Evolutionary conservation across 1,140 invertebrate genomes (phyloP).

Genomic region (Brachionus calyciflorus): DNA sequence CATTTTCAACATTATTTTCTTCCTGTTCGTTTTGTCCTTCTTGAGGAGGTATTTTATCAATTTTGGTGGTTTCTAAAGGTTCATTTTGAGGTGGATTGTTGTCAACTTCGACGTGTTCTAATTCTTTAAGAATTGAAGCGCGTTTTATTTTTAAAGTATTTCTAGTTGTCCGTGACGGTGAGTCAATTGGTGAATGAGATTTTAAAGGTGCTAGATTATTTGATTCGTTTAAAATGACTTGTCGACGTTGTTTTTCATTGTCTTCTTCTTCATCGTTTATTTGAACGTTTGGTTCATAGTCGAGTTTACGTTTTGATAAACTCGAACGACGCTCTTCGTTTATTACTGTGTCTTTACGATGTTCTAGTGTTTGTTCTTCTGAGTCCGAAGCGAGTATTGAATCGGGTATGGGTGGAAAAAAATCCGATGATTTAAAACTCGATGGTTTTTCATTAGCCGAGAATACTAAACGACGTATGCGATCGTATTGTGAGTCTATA

Average conservation of each 20-base stretch:
- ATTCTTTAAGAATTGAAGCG: neutral
- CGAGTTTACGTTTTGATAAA: constrained; percentile 11
- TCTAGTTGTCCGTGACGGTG: neutral
- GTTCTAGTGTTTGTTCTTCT: constrained; percentile 5
- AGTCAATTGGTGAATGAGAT: neutral
- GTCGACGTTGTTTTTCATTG: constrained; percentile 28
- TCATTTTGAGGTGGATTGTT: neutral
- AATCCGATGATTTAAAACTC: neutral
- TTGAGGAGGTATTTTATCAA: neutral
- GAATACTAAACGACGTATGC: neutral
- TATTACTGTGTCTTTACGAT: neutral
- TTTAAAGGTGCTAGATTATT: neutral
- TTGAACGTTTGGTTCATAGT: neutral
- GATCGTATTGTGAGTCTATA: neutral
- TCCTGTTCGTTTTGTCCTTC: neutral
- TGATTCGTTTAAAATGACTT: neutral
- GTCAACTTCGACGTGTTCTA: neutral
- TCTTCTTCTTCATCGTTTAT: neutral
- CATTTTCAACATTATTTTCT: neutral
- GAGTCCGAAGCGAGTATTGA: neutral
- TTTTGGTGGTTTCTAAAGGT: neutral
- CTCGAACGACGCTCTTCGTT: too few species aligned
- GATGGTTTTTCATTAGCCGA: neutral
- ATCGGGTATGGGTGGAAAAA: constrained; percentile 6
- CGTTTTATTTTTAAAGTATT: neutral